These are phyloP conservation scores for Sphecodes monilicornis DNA, from an alignment of 2,888 invertebrate genomes.

Conservation along the genomic window DNA sequence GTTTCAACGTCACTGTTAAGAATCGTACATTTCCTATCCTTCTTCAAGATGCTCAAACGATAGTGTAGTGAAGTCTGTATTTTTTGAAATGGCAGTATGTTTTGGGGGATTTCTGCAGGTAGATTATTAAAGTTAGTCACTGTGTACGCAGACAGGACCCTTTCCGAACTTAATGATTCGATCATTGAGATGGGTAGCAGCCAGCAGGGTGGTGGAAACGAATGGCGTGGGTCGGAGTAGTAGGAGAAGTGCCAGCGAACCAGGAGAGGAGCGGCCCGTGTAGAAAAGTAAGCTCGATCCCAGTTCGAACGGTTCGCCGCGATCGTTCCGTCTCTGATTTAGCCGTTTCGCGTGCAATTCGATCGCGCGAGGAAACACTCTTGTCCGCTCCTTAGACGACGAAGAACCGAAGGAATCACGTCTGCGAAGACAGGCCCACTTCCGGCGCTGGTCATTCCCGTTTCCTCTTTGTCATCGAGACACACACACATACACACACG, in stretches of 20 bases:
- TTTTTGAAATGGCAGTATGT: not conserved
- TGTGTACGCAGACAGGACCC: constrained; percentile 63
- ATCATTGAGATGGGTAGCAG: constrained; percentile 71
- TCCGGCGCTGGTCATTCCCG: constrained; percentile 33
- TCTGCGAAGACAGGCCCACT: constrained; percentile 33
- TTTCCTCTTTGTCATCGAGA: constrained; percentile 16
- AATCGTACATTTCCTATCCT: no score
- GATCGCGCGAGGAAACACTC: constrained; percentile 30
- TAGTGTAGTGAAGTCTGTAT: not conserved
- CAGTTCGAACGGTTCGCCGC: constrained; percentile 77
- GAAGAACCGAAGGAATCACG: not conserved
- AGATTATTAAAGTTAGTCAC: not conserved
- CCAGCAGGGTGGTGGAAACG: constrained; percentile 75
- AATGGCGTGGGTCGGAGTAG: constrained; percentile 72
- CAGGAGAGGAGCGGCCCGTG: constrained; percentile 72
- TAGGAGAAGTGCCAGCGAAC: constrained; percentile 74
- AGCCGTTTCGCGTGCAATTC: constrained; percentile 31
- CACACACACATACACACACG: constrained; percentile 5
- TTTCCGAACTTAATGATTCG: constrained; percentile 74
- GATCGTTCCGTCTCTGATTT: constrained; percentile 59
- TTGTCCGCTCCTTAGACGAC: constrained; percentile 10
- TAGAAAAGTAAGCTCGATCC: constrained; percentile 78
- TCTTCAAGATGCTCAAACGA: no score
- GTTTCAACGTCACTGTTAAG: no score
- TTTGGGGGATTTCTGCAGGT: not conserved